A percentile compares a stretch with the other conserved stretches of the same genome.
These are phyloP conservation scores for Atlantisia rogersi DNA, from an alignment of 2,113 vertebrate genomes.

Conservation along the genomic window DNA sequence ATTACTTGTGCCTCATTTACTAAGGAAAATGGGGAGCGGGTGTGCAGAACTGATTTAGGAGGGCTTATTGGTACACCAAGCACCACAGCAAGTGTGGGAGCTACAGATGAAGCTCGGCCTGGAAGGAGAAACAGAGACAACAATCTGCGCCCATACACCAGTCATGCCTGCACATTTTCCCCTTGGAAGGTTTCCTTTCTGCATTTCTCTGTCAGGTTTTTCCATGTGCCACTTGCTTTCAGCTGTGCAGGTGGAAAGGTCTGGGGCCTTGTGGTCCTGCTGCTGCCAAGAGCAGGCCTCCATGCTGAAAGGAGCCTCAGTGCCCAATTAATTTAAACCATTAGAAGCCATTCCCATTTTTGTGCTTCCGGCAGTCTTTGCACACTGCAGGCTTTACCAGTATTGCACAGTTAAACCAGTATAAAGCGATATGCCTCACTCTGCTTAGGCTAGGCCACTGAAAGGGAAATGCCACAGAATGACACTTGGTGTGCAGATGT, in stretches of 20 bases:
- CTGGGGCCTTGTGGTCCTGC: neutral
- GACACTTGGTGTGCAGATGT: neutral
- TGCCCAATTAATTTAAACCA: neutral
- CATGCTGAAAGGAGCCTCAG: neutral
- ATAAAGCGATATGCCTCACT: neutral
- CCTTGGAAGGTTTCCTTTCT: neutral
- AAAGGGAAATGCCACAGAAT: neutral
- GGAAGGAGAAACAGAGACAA: neutral
- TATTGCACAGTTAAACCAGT: neutral
- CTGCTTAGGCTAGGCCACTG: neutral
- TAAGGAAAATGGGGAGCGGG: neutral
- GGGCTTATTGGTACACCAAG: neutral
- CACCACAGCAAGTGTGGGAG: neutral
- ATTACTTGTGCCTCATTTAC: neutral
- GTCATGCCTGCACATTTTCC: neutral
- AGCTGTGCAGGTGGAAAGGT: neutral
- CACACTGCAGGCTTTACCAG: neutral
- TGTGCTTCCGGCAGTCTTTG: neutral
- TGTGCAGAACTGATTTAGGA: neutral
- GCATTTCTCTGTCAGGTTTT: slow-evolving; percentile 24
- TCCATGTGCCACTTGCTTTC: neutral
- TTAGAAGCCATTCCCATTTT: neutral
- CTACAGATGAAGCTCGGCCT: neutral
- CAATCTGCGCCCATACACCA: neutral
- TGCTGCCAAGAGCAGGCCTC: slow-evolving; percentile 12